Percentiles rank a stretch among this genome's conserved stretches.
Evolutionary conservation across 1,140 invertebrate genomes (phyloP).

Genomic region (Dinoponera quadriceps): DNA sequence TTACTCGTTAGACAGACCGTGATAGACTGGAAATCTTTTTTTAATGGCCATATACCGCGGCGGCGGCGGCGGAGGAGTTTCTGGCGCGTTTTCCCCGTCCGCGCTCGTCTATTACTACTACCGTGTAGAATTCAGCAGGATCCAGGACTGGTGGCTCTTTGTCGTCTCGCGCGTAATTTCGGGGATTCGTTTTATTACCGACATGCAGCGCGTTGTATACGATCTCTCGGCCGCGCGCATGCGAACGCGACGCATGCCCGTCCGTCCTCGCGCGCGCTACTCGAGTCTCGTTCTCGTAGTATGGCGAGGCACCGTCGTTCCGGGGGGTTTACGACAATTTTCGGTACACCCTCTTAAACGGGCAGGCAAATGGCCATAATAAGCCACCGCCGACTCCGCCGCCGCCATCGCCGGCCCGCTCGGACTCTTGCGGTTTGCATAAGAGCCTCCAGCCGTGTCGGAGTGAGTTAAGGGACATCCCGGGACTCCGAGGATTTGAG

Average conservation of each 20-base stretch:
- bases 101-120: constrained; percentile 29
- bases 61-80: background rate
- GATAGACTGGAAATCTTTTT: background rate
- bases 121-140: constrained; percentile 13
- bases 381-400: constrained; percentile 59
- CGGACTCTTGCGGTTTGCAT: constrained; percentile 70
- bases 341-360: constrained; percentile 64
- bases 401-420: background rate
- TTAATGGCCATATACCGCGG: background rate
- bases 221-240: background rate
- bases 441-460: constrained; percentile 65
- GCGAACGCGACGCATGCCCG: no score
- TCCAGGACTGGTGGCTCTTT: constrained; percentile 21
- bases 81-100: constrained; percentile 2
- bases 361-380: constrained; percentile 69
- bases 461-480: constrained; percentile 66
- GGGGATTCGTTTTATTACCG: constrained; percentile 66
- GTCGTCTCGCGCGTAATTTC: constrained; percentile 52
- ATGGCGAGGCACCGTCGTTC: constrained; percentile 64
- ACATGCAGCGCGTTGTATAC: constrained; percentile 39
- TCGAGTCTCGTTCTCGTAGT: constrained; percentile 49
- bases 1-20: background rate
- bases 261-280: constrained; percentile 11
- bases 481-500: constrained; percentile 60
- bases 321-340: constrained; percentile 69